phyloP scores from a whole-genome alignment of 2,888 invertebrate species.

The Hydrotaea diabolus region DNA sequence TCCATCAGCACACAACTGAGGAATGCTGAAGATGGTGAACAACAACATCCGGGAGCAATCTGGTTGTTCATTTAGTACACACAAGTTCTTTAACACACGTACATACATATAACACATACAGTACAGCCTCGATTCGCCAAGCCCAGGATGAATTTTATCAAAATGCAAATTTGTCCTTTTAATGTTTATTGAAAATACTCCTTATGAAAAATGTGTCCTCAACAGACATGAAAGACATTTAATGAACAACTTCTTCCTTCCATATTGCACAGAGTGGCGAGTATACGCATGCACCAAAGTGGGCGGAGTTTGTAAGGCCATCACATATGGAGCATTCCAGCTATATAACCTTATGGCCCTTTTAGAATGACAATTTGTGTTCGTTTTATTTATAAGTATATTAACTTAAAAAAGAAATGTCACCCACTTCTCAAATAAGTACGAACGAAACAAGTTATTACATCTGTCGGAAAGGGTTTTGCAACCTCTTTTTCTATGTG shows the following conservation, averaged over 20 bases:
- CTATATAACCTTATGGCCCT: too few relatives aligned
- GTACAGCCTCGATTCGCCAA: background rate
- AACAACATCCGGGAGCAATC: slow-evolving; percentile 1
- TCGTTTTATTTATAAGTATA: too few relatives aligned
- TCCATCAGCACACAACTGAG: background rate
- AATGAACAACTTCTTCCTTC: background rate
- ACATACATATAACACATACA: background rate
- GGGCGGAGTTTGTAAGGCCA: too few relatives aligned
- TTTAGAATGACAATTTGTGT: too few relatives aligned
- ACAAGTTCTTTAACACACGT: background rate
- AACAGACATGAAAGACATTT: slow-evolving; percentile 19
- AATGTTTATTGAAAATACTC: slow-evolving; percentile 17
- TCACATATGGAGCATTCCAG: too few relatives aligned
- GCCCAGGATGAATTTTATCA: slow-evolving; percentile 6
- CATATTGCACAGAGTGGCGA: background rate
- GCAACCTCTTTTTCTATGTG: too few relatives aligned
- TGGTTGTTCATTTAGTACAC: background rate
- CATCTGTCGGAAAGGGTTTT: too few relatives aligned
- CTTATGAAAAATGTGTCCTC: slow-evolving; percentile 6
- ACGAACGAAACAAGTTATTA: too few relatives aligned
- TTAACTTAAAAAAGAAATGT: too few relatives aligned
- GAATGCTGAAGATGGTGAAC: slow-evolving; percentile 14
- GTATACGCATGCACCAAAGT: background rate
- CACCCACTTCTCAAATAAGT: too few relatives aligned
- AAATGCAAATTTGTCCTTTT: slow-evolving; percentile 20